These are phyloP conservation scores for Nymphalis io DNA, from an alignment of 1,140 invertebrate genomes.

Conservation along the genomic window DNA sequence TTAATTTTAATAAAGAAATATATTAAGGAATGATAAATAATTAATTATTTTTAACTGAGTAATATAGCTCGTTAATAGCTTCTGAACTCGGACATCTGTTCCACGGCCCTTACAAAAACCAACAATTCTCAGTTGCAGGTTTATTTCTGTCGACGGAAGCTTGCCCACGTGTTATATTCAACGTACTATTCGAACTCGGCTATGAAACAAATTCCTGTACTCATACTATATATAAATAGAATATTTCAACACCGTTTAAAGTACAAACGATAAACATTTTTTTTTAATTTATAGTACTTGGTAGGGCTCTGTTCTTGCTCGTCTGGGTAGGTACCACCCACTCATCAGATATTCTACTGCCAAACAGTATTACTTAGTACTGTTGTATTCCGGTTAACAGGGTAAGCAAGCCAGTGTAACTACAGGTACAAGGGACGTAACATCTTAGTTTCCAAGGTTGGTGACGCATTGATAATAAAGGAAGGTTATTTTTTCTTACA, in stretches of 20 bases:
- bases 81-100: not conserved
- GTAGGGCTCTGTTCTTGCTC: no score
- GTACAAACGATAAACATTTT: not conserved
- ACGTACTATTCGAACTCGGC: conserved; percentile 40
- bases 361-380: no score
- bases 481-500: no score
- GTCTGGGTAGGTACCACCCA: no score
- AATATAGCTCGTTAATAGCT: not conserved
- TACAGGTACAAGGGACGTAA: no score
- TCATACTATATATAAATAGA: not conserved
- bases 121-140: conserved; percentile 41
- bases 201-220: conserved; percentile 28
- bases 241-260: not conserved
- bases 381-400: no score
- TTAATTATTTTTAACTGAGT: no score
- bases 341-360: no score
- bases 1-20: not conserved
- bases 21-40: no score
- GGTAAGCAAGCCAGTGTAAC: no score
- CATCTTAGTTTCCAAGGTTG: no score
- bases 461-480: no score
- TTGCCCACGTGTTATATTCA: conserved; percentile 42
- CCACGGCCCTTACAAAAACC: conserved; percentile 46
- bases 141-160: conserved; percentile 58
- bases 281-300: not conserved